These are phyloP conservation scores for Sclerurus mexicanus DNA, from an alignment of 2,113 vertebrate genomes.

Conservation along the genomic window DNA sequence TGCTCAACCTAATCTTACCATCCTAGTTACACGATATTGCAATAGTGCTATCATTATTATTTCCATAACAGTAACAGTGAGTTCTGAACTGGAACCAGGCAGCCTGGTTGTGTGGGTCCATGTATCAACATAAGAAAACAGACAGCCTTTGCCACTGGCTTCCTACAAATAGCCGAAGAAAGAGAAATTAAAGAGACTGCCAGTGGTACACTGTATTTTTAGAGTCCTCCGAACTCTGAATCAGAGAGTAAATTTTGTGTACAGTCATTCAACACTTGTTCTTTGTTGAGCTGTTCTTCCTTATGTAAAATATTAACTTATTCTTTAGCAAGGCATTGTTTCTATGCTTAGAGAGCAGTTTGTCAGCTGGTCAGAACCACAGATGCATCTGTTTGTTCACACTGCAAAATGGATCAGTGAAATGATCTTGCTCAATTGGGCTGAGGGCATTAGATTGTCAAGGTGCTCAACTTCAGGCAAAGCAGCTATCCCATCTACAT, in stretches of 20 bases:
- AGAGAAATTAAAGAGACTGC: not conserved
- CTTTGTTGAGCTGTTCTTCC: not conserved
- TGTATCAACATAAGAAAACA: not conserved
- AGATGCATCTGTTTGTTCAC: not conserved
- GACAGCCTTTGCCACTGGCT: not conserved
- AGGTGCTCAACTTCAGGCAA: not conserved
- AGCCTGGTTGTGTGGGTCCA: not conserved
- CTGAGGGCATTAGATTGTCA: not conserved
- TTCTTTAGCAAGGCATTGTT: not conserved
- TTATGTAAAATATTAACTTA: not conserved
- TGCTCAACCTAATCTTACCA: not conserved
- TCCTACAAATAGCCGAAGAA: not conserved
- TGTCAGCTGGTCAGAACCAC: not conserved
- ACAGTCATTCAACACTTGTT: not conserved
- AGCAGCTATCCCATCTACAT: fast-evolving
- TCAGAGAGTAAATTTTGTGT: not conserved
- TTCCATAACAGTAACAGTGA: not conserved
- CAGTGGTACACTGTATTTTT: not conserved
- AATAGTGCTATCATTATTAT: not conserved
- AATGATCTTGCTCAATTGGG: not conserved
- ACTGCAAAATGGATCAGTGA: not conserved
- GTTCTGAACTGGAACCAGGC: not conserved
- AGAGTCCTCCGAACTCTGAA: not conserved
- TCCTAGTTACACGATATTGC: not conserved
- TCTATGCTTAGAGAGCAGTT: not conserved